Evolutionary conservation across 2,888 invertebrate genomes (phyloP).

Genomic region (Ceramica pisi): DNA sequence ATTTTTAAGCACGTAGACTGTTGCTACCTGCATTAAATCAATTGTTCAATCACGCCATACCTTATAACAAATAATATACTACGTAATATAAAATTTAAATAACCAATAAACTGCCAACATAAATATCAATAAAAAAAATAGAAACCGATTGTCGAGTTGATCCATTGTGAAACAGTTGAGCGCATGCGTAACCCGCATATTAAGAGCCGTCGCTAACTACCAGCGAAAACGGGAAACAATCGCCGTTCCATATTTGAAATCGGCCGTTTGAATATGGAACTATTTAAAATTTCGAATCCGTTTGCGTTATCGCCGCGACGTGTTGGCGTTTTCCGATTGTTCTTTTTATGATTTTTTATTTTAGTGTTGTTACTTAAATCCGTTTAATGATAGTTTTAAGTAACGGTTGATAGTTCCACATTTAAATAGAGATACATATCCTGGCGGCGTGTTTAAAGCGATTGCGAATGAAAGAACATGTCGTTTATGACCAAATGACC

Average conservation of each 20-base stretch:
- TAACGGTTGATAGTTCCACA: slow-evolving; percentile 65
- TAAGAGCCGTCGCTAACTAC: slow-evolving; percentile 86
- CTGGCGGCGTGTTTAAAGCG: slow-evolving; percentile 61
- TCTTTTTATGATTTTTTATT: slow-evolving; percentile 74
- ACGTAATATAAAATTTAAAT: slow-evolving; percentile 54
- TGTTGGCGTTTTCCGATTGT: slow-evolving; percentile 89
- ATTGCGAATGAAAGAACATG: slow-evolving; percentile 55
- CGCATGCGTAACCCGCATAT: slow-evolving; percentile 89
- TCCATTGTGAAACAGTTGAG: slow-evolving; percentile 89
- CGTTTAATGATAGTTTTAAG: slow-evolving; percentile 69
- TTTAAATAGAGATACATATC: slow-evolving; percentile 62
- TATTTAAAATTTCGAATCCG: slow-evolving; percentile 91
- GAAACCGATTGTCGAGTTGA: slow-evolving; percentile 79
- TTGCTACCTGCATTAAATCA: slow-evolving; percentile 40
- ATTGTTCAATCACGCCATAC: slow-evolving; percentile 35
- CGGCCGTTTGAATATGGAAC: slow-evolving; percentile 88
- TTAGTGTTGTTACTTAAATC: slow-evolving; percentile 71
- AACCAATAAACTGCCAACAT: slow-evolving; percentile 57
- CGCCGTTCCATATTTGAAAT: slow-evolving; percentile 89
- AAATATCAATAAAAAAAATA: slow-evolving; percentile 75
- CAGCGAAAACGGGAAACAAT: slow-evolving; percentile 90
- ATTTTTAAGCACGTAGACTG: slow-evolving; percentile 28
- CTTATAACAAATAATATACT: slow-evolving; percentile 38
- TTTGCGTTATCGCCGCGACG: slow-evolving; percentile 89
- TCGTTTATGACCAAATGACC: slow-evolving; percentile 58